Base-by-base conservation (phyloP, 1,140 invertebrate species). In the Antheraea pernyi region DNA sequence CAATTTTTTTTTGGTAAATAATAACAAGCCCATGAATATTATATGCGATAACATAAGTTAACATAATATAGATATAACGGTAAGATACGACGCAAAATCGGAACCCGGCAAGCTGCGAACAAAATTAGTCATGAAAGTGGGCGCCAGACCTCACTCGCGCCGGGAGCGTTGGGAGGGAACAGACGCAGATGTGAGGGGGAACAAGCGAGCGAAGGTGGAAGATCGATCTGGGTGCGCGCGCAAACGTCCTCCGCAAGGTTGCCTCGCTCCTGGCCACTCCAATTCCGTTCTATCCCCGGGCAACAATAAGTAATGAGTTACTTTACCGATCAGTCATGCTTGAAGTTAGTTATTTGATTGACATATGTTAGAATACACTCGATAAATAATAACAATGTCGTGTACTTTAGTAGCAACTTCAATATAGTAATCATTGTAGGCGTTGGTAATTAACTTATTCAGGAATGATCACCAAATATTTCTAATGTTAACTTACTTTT, bases 171-270 rank as follows among this genome's bases (percentile, higher is more conserved):
- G 74, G 74, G 72, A 73, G 66, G 77, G 22, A 53, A 53, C 46
- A 53, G 46, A 13, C 46, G 36, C 42, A 63, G 71, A 62, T 58
- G 16, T 37, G 76, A 60, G 69, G 72, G 69, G 73, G 69, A 75
- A 62, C 60, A 67, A 22, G 74, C 74, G 76, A 42, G 72, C 46
- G 69, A 79, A 71, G 73, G 78, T 67, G 63, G 70, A 70, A 79
- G 82, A 89, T 89, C 87, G 87, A 89, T 89, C 80, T 71, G 67
- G 5, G 30, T 74, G 72, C 72, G 72, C 72, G 72, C 72, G 72
- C 72, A 74, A 18, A 7, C 83, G 83, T 72, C 65, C 75, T 48
- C 67, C 59, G 71, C 76, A 59, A 69, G 67, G 46, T 62, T 69
- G 70, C 70, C 46, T 69, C 37, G 42, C 6, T 65, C 19, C 64